A percentile compares a stretch with the other conserved stretches of the same genome.
These are phyloP conservation scores for Calliphora vomitoria DNA, from an alignment of 2,888 invertebrate species.

Conservation along the genomic window DNA sequence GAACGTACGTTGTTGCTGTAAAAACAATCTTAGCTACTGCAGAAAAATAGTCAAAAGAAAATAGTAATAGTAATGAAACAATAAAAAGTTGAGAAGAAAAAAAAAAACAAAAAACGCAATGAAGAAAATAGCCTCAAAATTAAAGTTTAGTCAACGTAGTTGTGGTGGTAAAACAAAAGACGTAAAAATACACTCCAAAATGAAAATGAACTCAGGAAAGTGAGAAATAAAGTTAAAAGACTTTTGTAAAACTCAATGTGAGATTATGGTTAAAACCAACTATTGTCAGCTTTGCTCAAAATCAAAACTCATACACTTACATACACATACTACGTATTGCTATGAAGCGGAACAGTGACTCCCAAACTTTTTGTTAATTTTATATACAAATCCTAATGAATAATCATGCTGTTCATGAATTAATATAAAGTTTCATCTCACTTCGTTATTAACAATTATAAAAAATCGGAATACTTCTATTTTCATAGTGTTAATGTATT, in stretches of 20 bases:
- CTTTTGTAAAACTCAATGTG: conserved; percentile 47
- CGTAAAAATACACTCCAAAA: conserved; percentile 30
- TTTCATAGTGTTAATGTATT: too few relatives aligned
- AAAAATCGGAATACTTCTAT: too few relatives aligned
- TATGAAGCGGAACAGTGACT: conserved; percentile 8
- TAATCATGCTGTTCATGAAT: too few relatives aligned
- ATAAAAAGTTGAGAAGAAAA: conserved; percentile 42
- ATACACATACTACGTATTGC: neutral
- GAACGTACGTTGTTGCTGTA: conserved; percentile 52
- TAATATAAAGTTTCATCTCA: too few relatives aligned
- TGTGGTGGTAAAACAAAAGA: conserved; percentile 18
- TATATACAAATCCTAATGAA: too few relatives aligned
- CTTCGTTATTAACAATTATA: too few relatives aligned
- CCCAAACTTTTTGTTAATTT: neutral
- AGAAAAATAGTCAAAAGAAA: conserved; percentile 71
- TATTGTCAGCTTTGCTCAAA: conserved; percentile 45
- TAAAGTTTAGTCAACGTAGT: conserved; percentile 14
- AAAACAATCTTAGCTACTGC: conserved; percentile 47
- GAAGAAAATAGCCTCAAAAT: conserved; percentile 53
- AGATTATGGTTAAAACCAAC: conserved; percentile 49
- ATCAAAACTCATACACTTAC: conserved; percentile 25
- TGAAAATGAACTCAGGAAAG: conserved; percentile 43
- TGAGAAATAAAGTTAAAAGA: conserved; percentile 36
- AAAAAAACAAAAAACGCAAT: conserved; percentile 64
- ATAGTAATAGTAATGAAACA: conserved; percentile 58